Evolutionary conservation across 2,888 invertebrate genomes (phyloP), one percentile per base, ranked within the genome.

Genomic region (Agriopis marginaria): DNA sequence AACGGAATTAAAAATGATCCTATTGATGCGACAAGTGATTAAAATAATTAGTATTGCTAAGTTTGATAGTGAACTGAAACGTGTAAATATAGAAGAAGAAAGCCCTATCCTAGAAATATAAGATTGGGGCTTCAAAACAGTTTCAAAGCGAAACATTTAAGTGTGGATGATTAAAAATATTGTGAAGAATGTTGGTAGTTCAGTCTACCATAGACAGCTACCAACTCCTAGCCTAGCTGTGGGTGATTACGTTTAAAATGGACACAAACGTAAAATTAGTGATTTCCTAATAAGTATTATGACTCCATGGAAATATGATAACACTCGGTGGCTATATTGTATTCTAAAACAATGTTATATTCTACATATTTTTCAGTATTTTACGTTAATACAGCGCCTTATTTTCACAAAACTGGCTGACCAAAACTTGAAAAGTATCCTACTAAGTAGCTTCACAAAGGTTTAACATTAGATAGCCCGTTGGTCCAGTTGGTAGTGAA

Each of bases 201-300:
- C 47, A 47, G n/a, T 12, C 12, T 23, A 23, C 17, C 17, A 23
- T 23, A 47, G 12, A 12, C 12, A 47, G 3, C 11, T 45, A 45
- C 45, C 45, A 11, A 45, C 8, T 45, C 45, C 5, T 14, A 14
- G 14, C 8, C 6, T 1, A 47, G n/a, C 47, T 11, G 11, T 2
- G 32, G 7, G 39, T 39, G 32, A 39, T 32, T 39, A 51, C 23
- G 12, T 32, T 32, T 53, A 7, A 53, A 53, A 53, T 53, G 32
- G 10, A 53, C 7, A 53, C 12, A 8, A 39, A 9, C 42, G 54
- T 55, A 61, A 39, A n/a, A 44, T 53, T 47, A 60, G 60, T 66
- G 45, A 60, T 53, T 53, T 45, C 32, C 12, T 63, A 55, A 32
- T 32, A 58, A 62, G 64, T 66, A 49, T n/a, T 11, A 47, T 50